A percentile compares a stretch with the other conserved stretches of the same genome.
Evolutionary conservation across 1,140 invertebrate genomes (phyloP).

Genomic region (Stenopsyche tienmushanensis): DNA sequence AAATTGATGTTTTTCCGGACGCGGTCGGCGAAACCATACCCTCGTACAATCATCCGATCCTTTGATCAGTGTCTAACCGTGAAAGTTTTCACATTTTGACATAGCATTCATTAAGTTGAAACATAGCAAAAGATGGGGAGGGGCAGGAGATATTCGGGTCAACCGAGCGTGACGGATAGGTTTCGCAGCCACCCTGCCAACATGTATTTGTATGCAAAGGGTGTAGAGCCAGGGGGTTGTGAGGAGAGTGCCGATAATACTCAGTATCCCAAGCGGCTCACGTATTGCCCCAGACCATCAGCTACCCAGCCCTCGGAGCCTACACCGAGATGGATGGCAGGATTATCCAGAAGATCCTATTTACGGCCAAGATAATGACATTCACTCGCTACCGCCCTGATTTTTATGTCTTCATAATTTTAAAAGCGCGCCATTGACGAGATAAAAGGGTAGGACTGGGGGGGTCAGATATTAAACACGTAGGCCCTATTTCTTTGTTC

Average conservation of each 20-base stretch:
- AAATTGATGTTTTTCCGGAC: too few relatives aligned
- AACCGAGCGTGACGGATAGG: conserved; percentile 18
- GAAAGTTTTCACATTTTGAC: conserved; percentile 5
- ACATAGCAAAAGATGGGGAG: background rate
- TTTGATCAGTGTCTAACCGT: too few relatives aligned
- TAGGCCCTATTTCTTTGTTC: conserved; percentile 27
- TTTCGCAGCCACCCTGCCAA: conserved; percentile 9
- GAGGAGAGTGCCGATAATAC: conserved; percentile 18
- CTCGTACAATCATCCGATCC: too few relatives aligned
- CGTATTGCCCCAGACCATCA: conserved; percentile 16
- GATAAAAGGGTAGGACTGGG: background rate
- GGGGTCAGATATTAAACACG: conserved; percentile 29
- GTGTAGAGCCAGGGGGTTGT: background rate
- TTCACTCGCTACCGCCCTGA: conserved; percentile 29
- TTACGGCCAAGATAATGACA: conserved; percentile 36
- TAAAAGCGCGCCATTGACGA: conserved; percentile 26
- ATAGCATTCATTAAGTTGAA: conserved; percentile 12
- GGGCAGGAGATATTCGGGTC: background rate
- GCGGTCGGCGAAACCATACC: too few relatives aligned
- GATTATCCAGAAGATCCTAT: conserved; percentile 30
- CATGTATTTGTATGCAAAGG: conserved; percentile 34
- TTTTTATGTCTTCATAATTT: conserved; percentile 40
- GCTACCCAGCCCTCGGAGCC: background rate
- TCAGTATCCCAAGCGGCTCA: conserved; percentile 19
- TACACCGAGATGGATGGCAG: conserved; percentile 27